Evolutionary conservation across 2,113 vertebrate genomes (phyloP), one percentile per base, ranked within the genome.

Genomic region (Rattus rattus): DNA sequence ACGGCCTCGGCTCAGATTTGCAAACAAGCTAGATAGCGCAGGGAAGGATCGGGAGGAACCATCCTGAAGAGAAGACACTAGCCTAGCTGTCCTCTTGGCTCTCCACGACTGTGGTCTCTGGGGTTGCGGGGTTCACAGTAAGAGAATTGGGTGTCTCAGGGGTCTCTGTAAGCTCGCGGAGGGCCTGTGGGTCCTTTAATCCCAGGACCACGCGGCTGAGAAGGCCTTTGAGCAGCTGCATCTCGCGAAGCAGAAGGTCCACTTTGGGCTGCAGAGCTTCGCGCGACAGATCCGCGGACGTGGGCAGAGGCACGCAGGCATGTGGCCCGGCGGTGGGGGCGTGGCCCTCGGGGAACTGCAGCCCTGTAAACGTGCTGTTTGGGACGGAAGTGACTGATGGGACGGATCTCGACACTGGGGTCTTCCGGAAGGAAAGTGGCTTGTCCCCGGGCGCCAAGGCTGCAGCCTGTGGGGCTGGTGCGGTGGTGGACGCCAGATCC

Each of bases 151-250:
- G 33, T 19, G 81, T 75, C 67, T 63, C 17, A 0, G n/a, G 14
- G 16, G 83, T 49, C 7, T 24, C 81, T 14, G 9, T 43, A 79
- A 47, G 43, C 63, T 79, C 79, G 0, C 17, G 36, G 20, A 88
- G 39, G 33, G 91, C 47, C 28, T 30, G 97, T 5, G 97, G 39
- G 19, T 93, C 97, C 90, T 92, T 94, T 7, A 97, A 43, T 39
- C 85, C 84, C 76, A 93, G 47, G 26, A 92, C 84, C 84, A 96
- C 73, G 3, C 88, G 94, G 91, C 85, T 94, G 59, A 97, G 67
- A 17, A 97, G 92, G 70, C 61, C 72, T 81, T 72, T 95, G 88
- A 98, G 97, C 94, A 97, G 95, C 95, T 90, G 96, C 88, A 98
- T 96, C 63, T 98, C 97, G 28, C 52, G 95, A 30, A 97, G 96